Base-by-base conservation (phyloP, 2,113 vertebrate species). In the Lepisosteus osseus region DNA sequence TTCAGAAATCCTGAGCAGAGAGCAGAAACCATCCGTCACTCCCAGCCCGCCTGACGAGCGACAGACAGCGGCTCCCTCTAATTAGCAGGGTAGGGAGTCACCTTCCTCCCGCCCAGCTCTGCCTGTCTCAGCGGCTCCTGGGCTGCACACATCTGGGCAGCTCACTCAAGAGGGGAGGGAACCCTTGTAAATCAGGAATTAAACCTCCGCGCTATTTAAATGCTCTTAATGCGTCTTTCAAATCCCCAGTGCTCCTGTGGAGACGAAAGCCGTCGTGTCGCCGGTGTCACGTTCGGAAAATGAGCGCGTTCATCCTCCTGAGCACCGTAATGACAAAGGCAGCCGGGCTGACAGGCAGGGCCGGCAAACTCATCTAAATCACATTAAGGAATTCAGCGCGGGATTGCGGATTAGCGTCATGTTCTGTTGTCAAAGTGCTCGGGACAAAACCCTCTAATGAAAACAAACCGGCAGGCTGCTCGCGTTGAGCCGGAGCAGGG, bases 321-420 rank as follows among this genome's bases (percentile, higher is more conserved):
- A 45, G 42, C 81, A 86, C 84, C 80, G 80, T 87, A 89, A 87
- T 89, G 88, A 86, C 85, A 47, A 81, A 78, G 77, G 80, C 85
- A 84, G 85, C 77, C 73, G 74, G 61, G 29, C 73, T 82, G 82
- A 86, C 82, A 86, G 79, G 61, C 73, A 78, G 72, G 82, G 71
- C 70, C 80, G 78, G 79, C 84, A 87, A 88, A 85, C 85, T 88
- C 84, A 89, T 86, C 84, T 87, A 89, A 88, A 88, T 88, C 82
- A 84, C 84, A 89, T 90, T 86, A 87, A 81, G 75, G 83, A 83
- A 80, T 75, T 68, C 74, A 82, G 79, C 76, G 77, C 83, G 29
- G 76, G 74, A 76, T 84, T 84, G 79, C 74, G 86, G 80, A 88
- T 85, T 84, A 85, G 78, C 84, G 82, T 72, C 82, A 76, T 75